These are phyloP conservation scores for Hydrotaea diabolus DNA, from an alignment of 2,888 invertebrate genomes.

Conservation along the genomic window DNA sequence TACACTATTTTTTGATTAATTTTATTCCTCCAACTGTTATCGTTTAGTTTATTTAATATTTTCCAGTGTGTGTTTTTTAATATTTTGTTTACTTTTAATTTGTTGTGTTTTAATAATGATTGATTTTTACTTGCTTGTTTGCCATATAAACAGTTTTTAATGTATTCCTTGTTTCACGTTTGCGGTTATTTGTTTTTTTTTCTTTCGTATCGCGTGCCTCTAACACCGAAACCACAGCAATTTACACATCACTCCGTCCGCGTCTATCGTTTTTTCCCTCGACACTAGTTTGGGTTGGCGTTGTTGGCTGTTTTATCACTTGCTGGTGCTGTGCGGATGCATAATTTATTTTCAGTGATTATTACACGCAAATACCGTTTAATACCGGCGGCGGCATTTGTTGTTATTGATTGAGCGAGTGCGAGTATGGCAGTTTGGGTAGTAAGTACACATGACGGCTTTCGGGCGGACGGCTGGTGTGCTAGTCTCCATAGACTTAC, in stretches of 20 bases:
- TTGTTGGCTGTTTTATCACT: conserved; percentile 41
- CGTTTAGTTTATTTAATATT: no score
- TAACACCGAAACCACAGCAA: conserved; percentile 37
- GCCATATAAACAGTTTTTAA: background rate
- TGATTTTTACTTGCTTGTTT: background rate
- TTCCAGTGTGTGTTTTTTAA: no score
- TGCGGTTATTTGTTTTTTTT: conserved; percentile 13
- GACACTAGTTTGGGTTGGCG: conserved; percentile 30
- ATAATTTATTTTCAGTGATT: conserved; percentile 33
- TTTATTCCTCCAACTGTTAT: background rate
- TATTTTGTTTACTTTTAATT: background rate
- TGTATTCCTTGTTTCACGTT: background rate
- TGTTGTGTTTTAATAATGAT: background rate
- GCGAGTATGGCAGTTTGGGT: conserved; percentile 4
- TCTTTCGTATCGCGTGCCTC: background rate
- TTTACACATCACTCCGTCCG: conserved; percentile 31
- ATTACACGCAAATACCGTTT: conserved; percentile 57
- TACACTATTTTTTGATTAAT: background rate
- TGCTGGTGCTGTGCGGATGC: conserved; percentile 6
- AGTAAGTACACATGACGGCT: conserved; percentile 4
- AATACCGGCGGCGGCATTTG: conserved; percentile 64
- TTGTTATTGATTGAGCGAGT: conserved; percentile 53
- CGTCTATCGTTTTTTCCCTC: background rate
- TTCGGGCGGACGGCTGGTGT: background rate
- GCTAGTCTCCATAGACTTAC: no score